Percentiles rank a stretch among this genome's conserved stretches.
Evolutionary conservation across 2,797 vertebrate genomes (phyloP).

Genomic region (Kryptolebias ocellatus): DNA sequence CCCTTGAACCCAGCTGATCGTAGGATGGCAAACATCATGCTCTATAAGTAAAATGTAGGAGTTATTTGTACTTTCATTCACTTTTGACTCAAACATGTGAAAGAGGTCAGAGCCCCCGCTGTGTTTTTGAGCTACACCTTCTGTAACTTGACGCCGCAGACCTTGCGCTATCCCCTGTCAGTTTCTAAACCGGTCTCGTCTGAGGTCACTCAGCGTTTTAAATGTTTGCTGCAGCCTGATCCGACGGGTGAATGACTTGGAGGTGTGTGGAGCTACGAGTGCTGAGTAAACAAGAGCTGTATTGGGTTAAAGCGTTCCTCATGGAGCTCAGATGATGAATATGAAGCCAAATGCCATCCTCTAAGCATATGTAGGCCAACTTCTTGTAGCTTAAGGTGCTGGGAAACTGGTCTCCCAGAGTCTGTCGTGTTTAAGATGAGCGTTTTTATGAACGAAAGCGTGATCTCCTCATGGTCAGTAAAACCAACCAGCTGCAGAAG

Average conservation of each 20-base stretch:
- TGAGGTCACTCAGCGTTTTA: conserved; percentile 4
- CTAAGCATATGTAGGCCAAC: too few species aligned
- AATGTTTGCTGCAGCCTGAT: not conserved
- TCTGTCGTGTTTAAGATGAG: too few species aligned
- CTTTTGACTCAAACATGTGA: conserved; percentile 2
- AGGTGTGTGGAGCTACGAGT: conserved; percentile 10
- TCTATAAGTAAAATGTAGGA: too few species aligned
- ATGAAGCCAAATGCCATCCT: not conserved
- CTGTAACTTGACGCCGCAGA: conserved; percentile 52
- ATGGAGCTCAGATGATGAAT: not conserved
- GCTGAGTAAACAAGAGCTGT: conserved; percentile 5
- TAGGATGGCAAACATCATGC: too few species aligned
- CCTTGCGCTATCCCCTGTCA: conserved; percentile 28
- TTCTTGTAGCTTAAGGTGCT: too few species aligned
- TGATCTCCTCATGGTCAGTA: too few species aligned
- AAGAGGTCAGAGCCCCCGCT: not conserved
- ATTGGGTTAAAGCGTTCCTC: conserved; percentile 1
- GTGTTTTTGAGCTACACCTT: conserved; percentile 27
- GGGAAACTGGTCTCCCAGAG: too few species aligned
- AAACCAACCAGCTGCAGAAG: too few species aligned
- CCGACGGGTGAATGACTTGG: conserved; percentile 2
- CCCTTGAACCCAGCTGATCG: not conserved
- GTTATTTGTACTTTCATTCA: not conserved
- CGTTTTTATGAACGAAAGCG: too few species aligned
- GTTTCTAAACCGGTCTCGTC: conserved; percentile 56